Evolutionary conservation across 2,113 vertebrate genomes (phyloP).

Genomic region (Dendropsophus ebraccatus): DNA sequence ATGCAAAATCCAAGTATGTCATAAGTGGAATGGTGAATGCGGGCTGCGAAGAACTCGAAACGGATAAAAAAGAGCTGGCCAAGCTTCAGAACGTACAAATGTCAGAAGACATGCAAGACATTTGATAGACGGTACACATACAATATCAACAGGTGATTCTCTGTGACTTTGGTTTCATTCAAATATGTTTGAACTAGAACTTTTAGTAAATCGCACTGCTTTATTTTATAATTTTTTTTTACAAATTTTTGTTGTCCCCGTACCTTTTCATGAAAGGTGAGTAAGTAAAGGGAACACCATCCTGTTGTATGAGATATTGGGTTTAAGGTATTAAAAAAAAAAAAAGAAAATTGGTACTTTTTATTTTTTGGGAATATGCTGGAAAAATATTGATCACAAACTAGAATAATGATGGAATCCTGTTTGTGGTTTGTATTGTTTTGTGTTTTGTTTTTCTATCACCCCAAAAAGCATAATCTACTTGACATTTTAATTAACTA

Average conservation of each 20-base stretch:
- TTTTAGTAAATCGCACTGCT: conserved; percentile 33
- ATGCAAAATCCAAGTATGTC: conserved; percentile 82
- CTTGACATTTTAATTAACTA: conserved; percentile 13
- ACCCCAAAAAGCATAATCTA: neutral
- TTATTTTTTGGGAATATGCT: conserved; percentile 41
- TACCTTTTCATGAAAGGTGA: conserved; percentile 17
- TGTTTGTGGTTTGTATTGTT: neutral
- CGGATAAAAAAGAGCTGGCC: conserved; percentile 94
- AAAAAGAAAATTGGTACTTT: neutral
- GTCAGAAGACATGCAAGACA: conserved; percentile 95
- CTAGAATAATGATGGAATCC: neutral
- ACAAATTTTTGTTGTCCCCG: neutral
- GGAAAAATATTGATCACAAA: conserved; percentile 26
- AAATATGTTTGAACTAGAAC: conserved; percentile 60
- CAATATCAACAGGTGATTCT: neutral
- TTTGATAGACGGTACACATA: conserved; percentile 70
- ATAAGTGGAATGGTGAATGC: conserved; percentile 85
- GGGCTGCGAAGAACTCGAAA: conserved; percentile 91
- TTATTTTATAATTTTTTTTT: neutral
- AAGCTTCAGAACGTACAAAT: conserved; percentile 98
- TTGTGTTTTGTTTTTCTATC: neutral
- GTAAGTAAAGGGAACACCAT: conserved; percentile 35
- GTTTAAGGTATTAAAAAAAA: conserved; percentile 18
- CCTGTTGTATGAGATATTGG: neutral
- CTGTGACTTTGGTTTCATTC: conserved; percentile 1